Base-by-base conservation (phyloP, 2,113 vertebrate species). In the Epinephelus lanceolatus region DNA sequence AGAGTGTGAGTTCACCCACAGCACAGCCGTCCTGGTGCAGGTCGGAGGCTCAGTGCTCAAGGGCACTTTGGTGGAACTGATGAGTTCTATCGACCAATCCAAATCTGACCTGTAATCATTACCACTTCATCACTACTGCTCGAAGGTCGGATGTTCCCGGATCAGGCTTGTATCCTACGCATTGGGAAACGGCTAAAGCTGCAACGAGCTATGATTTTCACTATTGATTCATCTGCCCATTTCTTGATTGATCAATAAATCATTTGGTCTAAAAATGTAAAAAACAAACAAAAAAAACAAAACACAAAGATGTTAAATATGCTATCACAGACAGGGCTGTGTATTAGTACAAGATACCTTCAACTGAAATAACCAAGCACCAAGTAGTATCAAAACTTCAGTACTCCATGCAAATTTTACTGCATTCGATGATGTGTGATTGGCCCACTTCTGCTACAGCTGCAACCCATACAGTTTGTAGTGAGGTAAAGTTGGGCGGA, bases 1-100 rank as follows among this genome's bases (percentile, higher is more conserved):
- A 62, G 61, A 73, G 17, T 4, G 49, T 2, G 61, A 86, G 65
- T 78, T 87, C 69, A 80, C 17, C 33, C 59, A 72, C 30, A 86
- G 72, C 59, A 71, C 66, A 70, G 33, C 65, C 63, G 51, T 27
- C 30, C 2, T 65, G 27, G 55, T 73, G 63, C 73, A 59, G 56
- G 30, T 19, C 55, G 33, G 12, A 9, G 61, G 65, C 65, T 74
- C 51, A 61, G 47, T 69, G 47, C 56, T 78, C 65, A 76, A n/a
- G 55, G 70, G 59, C 59, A 78, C 49, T 57, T 47, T 45, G 60
- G 25, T 57, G 42, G 37, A 74, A 86, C 8, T 60, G 59, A 67
- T 80, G 66, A 19, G 51, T 76, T 68, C 30, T 57, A 56, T 14
- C 12, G 3, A 33, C 49, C n/a, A 49, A 80, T 63, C 33, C 42